These are phyloP conservation scores for Martes martes DNA, from an alignment of 2,113 vertebrate species.

Conservation along the genomic window DNA sequence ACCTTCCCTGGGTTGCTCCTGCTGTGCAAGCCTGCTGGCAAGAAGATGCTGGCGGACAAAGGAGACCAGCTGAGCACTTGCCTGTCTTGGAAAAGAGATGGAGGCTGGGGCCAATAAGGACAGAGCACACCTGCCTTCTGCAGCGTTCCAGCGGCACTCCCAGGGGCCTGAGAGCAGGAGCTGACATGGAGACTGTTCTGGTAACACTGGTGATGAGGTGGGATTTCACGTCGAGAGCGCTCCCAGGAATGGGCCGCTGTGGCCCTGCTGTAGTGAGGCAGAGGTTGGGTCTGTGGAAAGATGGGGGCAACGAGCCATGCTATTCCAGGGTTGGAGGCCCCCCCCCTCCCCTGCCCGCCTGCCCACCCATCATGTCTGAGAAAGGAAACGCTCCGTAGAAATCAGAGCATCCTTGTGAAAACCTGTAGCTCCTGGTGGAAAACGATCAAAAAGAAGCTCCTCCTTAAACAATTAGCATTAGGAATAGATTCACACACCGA, in stretches of 20 bases:
- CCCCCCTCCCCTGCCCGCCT: fast-evolving
- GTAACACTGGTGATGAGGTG: not conserved
- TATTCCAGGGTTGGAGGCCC: not conserved
- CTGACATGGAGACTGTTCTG: not conserved
- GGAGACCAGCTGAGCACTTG: not conserved
- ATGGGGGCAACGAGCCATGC: fast-evolving
- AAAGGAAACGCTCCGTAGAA: not conserved
- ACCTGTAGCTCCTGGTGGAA: not conserved
- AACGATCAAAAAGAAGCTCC: not conserved
- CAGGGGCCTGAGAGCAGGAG: not conserved
- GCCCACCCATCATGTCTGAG: fast-evolving
- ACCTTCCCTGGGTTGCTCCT: not conserved
- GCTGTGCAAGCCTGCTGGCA: not conserved
- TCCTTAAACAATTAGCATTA: not conserved
- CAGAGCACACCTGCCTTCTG: fast-evolving
- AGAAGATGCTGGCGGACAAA: not conserved
- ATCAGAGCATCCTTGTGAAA: not conserved
- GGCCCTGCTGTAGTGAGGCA: not conserved
- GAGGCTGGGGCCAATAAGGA: not conserved
- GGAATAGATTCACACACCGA: not conserved
- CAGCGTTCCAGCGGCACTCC: fast-evolving
- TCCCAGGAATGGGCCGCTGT: not conserved
- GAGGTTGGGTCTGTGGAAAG: not conserved
- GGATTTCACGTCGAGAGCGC: not conserved
- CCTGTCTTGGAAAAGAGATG: not conserved